A percentile compares a stretch with the other conserved stretches of the same genome.
phyloP scores from a whole-genome alignment of 2,888 invertebrate species.

The Plemyria rubiginata region DNA sequence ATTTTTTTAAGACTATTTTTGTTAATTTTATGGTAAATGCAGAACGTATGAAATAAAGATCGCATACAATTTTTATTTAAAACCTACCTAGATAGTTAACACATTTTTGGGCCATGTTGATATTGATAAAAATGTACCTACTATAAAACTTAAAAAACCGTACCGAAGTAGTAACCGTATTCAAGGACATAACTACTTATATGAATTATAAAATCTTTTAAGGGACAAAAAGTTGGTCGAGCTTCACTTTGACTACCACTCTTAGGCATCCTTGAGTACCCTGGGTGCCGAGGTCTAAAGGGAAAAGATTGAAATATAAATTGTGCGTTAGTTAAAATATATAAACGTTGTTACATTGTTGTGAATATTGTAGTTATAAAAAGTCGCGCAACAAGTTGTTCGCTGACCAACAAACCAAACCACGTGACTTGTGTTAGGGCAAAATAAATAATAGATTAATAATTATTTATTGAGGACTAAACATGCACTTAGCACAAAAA shows the following conservation, averaged over 20 bases:
- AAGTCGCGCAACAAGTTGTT: not conserved
- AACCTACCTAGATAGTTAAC: not conserved
- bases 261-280: not conserved
- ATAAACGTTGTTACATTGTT: constrained; percentile 31
- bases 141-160: not conserved
- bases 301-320: not conserved
- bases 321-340: constrained; percentile 16
- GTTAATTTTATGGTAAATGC: not conserved
- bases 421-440: too few species aligned
- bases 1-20: constrained; percentile 16
- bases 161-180: too few species aligned
- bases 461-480: too few species aligned
- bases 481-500: too few species aligned
- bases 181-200: too few species aligned
- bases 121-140: not conserved
- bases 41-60: not conserved
- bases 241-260: not conserved
- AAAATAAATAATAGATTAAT: too few species aligned
- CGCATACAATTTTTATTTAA: too few species aligned
- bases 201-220: not conserved
- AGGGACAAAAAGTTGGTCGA: not conserved
- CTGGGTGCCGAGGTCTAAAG: too few species aligned
- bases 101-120: not conserved
- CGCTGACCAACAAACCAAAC: too few species aligned
- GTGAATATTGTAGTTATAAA: constrained; percentile 17